These are phyloP conservation scores for Atta cephalotes DNA, from an alignment of 1,140 invertebrate genomes.

Conservation along the genomic window DNA sequence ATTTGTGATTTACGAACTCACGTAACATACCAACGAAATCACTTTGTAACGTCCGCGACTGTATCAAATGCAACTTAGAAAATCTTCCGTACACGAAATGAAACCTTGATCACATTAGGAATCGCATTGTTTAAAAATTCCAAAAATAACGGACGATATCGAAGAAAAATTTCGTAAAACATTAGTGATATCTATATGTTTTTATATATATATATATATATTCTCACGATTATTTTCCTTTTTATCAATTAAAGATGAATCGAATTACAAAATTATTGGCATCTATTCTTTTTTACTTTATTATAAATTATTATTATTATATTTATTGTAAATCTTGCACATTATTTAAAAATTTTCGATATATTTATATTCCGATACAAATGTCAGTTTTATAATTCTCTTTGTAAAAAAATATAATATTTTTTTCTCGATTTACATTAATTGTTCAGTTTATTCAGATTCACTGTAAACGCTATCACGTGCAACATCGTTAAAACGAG, in stretches of 20 bases:
- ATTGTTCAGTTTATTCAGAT: slow-evolving; percentile 43
- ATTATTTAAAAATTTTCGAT: background rate
- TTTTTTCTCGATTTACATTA: slow-evolving; percentile 39
- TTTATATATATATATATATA: background rate
- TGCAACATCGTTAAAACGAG: slow-evolving; percentile 54
- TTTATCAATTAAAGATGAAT: background rate
- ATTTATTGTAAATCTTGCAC: background rate
- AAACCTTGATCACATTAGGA: slow-evolving; percentile 6
- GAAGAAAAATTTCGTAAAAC: background rate
- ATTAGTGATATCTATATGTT: background rate
- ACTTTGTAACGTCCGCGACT: background rate
- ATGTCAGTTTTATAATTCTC: slow-evolving; percentile 12
- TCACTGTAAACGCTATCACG: slow-evolving; percentile 38
- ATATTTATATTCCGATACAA: background rate
- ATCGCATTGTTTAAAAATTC: slow-evolving; percentile 2
- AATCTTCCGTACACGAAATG: background rate
- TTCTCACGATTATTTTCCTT: slow-evolving; percentile 5
- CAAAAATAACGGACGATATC: background rate
- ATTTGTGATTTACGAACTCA: slow-evolving; percentile 57
- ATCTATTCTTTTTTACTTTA: background rate
- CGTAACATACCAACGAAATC: slow-evolving; percentile 1
- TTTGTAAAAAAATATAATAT: slow-evolving; percentile 6
- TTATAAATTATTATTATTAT: too few species aligned
- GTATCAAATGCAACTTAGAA: slow-evolving; percentile 17
- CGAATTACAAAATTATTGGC: background rate